These are phyloP conservation scores for Brachionus calyciflorus DNA, from an alignment of 1,140 invertebrate genomes.

Conservation along the genomic window DNA sequence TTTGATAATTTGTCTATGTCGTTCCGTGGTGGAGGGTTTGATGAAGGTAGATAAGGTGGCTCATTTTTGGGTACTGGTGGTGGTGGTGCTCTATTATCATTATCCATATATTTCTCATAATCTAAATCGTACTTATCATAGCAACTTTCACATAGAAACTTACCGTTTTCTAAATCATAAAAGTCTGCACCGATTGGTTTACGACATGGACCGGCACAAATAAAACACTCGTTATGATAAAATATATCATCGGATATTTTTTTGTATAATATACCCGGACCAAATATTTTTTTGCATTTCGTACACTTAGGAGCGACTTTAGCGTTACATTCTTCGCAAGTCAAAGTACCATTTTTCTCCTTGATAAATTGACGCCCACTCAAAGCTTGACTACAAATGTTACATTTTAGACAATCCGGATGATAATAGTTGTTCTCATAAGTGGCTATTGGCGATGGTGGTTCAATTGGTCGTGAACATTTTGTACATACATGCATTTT, in stretches of 20 bases:
- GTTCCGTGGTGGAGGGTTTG: neutral
- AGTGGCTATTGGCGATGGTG: conserved; percentile 36
- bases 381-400: neutral
- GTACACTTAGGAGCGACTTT: conserved; percentile 16
- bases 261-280: conserved; percentile 10
- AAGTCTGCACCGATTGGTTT: conserved; percentile 24
- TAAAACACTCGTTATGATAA: conserved; percentile 42
- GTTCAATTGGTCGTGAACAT: conserved; percentile 11
- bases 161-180: conserved; percentile 42
- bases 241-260: conserved; percentile 7
- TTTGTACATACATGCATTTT: conserved; percentile 37
- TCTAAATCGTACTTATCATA: conserved; percentile 40
- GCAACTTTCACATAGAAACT: conserved; percentile 17
- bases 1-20: conserved; percentile 9
- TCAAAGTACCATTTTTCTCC: conserved; percentile 45
- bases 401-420: conserved; percentile 26
- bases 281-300: conserved; percentile 3
- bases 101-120: conserved; percentile 18
- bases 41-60: neutral
- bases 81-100: conserved; percentile 22
- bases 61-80: neutral
- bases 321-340: conserved; percentile 32
- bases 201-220: conserved; percentile 32
- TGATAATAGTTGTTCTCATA: conserved; percentile 39
- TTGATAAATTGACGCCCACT: conserved; percentile 42